Evolutionary conservation across 2,797 vertebrate species (phyloP), one percentile per base, ranked within the genome.

Genomic region (Scomberomorus guttatus): DNA sequence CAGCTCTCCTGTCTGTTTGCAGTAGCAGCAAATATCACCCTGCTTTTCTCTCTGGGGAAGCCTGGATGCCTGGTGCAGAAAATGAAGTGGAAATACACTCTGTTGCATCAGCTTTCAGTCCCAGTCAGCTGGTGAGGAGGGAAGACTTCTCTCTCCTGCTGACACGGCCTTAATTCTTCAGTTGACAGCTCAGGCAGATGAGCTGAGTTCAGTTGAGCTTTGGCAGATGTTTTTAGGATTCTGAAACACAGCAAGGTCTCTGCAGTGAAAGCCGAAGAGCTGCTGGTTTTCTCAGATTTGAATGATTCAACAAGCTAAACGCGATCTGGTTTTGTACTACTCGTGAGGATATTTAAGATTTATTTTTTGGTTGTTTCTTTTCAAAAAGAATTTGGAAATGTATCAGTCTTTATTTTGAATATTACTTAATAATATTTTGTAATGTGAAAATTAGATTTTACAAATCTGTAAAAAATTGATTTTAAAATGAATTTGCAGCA

Each of bases 201-300:
- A 66, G 72, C 46, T 6, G 46, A 70, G 66, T 60, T 75, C 22
- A 48, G 42, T 32, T 60, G 22, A 83, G 77, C 64, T 72, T 68
- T n/a, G 60, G 66, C 52, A 90, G 86, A 79, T 84, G 15, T 55
- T 76, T 76, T 74, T n/a, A 11, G 52, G 51, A 66, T 46, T 65
- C 37, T 68, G 68, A 68, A 66, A 80, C 54, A 58, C 22, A 22
- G 60, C 55, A 3, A 46, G 54, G 52, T 62, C 52, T 60, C 50
- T 12, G 42, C 2, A 0, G 57, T 52, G 57, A 50, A 62, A 46
- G 68, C 17, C 22, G 0, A 25, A 32, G 20, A 61, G 54, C 37
- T 25, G 51, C 69, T 29, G 50, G 11, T 61, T 51, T 58, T 24
- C 17, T 65, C 32, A 2, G 15, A 55, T 79, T 59, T 22, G 55